Evolutionary conservation across 2,113 vertebrate species (phyloP).

Genomic region (Nothoprocta pentlandii): DNA sequence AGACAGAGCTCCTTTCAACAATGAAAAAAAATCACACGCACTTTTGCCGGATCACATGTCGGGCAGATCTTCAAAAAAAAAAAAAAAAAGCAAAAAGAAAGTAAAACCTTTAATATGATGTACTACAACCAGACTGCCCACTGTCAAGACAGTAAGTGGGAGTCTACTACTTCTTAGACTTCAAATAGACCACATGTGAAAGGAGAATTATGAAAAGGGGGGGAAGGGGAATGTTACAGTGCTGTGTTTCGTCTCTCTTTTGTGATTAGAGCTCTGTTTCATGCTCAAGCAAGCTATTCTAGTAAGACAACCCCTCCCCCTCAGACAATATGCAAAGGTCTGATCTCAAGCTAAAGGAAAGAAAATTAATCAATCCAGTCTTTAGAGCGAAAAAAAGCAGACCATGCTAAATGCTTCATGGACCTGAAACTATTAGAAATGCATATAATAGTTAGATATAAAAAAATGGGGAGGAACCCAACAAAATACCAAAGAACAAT

Average conservation of each 20-base stretch:
- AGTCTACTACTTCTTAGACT: constrained; percentile 41
- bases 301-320: constrained; percentile 37
- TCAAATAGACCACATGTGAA: constrained; percentile 63
- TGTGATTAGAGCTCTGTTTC: constrained; percentile 58
- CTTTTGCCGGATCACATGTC: not conserved
- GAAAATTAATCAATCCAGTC: constrained; percentile 9
- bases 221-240: not conserved
- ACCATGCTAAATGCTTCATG: not conserved
- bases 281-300: constrained; percentile 47
- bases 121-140: not conserved
- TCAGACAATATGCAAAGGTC: constrained; percentile 44
- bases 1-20: not conserved
- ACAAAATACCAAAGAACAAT: not conserved
- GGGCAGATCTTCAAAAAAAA: constrained; percentile 5
- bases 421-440: not conserved
- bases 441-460: not conserved
- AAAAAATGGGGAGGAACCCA: not conserved
- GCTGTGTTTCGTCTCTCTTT: constrained; percentile 21
- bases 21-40: not conserved
- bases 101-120: constrained; percentile 2
- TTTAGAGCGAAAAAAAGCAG: constrained; percentile 19
- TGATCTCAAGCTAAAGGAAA: constrained; percentile 34
- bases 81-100: constrained; percentile 9
- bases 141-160: not conserved
- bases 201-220: constrained; percentile 27